A percentile compares a stretch with the other conserved stretches of the same genome.
Conservation (phyloP, 2,797 vertebrate species). For the Myotis pilosus region DNA sequence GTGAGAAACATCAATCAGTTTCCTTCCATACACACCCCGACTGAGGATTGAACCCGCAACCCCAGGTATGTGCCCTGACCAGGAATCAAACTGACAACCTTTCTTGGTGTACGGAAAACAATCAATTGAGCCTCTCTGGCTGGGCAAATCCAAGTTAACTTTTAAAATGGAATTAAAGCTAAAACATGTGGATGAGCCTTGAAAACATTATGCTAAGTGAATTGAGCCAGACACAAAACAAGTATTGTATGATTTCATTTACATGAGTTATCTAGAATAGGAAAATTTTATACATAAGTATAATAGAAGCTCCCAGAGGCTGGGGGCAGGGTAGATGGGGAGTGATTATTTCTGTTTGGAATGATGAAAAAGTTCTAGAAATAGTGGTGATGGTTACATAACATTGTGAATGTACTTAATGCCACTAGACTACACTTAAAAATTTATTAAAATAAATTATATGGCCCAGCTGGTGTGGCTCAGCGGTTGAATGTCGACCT, state of each 20-base stretch:
- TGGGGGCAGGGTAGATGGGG: neutral
- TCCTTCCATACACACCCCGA: neutral
- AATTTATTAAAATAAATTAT: neutral
- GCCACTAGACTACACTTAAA: neutral
- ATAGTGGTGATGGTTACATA: neutral
- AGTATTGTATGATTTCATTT: neutral
- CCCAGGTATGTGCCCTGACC: neutral
- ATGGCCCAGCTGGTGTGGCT: too few relatives aligned
- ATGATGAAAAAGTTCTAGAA: conserved; percentile 38
- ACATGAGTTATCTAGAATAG: neutral
- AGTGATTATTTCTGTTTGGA: neutral
- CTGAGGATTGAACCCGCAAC: neutral
- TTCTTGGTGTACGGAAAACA: neutral
- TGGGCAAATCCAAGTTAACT: neutral
- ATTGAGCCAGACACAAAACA: conserved; percentile 7
- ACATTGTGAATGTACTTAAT: neutral
- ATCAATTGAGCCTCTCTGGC: neutral
- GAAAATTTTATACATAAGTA: neutral
- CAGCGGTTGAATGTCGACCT: too few relatives aligned
- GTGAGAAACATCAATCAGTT: neutral
- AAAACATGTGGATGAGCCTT: neutral
- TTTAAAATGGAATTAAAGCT: conserved; percentile 3
- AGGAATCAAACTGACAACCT: neutral
- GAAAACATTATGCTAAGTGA: neutral
- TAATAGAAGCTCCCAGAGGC: neutral